These are phyloP conservation scores for Perdix hodgsoniae DNA, from an alignment of 2,797 vertebrate species.

Conservation along the genomic window DNA sequence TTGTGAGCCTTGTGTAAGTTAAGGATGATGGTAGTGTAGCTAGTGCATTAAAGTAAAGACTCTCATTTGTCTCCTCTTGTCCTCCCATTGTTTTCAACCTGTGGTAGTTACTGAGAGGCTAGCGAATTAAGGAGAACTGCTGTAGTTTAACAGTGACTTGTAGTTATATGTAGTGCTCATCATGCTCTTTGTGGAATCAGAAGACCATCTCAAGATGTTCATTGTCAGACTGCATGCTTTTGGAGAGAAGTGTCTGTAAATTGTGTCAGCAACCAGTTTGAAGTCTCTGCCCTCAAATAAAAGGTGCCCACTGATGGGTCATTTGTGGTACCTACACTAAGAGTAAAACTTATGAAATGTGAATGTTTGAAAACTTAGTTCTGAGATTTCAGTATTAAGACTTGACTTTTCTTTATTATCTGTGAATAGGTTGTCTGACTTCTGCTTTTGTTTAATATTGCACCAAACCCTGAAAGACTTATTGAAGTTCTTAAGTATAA, in stretches of 20 bases:
- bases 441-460: neutral
- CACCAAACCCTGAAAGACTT: neutral
- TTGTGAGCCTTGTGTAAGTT: slow-evolving; percentile 98
- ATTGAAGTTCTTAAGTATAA: neutral
- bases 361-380: neutral
- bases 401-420: neutral
- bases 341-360: neutral
- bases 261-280: neutral
- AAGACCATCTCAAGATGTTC: neutral
- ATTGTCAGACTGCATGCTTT: neutral
- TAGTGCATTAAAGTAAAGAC: neutral
- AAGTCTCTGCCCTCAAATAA: neutral
- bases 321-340: neutral
- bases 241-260: neutral
- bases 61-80: neutral
- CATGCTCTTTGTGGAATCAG: neutral
- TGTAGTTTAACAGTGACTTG: neutral
- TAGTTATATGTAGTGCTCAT: rapidly evolving
- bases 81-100: neutral
- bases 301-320: neutral
- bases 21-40: neutral
- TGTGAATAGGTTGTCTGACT: neutral
- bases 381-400: neutral
- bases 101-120: neutral
- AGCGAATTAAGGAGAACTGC: neutral